phyloP scores from a whole-genome alignment of 2,113 vertebrate genomes.

The Muntiacus reevesi region DNA sequence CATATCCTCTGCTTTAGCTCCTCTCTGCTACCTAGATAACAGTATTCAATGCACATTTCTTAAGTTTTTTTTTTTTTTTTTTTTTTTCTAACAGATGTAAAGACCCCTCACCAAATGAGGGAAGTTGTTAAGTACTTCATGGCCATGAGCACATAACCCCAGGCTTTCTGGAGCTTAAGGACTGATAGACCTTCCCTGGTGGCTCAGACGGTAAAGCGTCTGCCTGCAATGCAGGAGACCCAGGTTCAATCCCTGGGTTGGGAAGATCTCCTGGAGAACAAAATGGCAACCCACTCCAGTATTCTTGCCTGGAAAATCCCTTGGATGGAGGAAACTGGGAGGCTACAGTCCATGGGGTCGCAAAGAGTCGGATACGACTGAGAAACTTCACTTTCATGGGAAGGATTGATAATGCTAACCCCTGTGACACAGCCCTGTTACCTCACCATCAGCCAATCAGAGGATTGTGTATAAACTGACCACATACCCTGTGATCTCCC shows the following conservation, averaged over 20 bases:
- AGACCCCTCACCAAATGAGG: background rate
- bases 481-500: background rate
- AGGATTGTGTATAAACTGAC: background rate
- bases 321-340: no score
- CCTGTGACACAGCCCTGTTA: background rate
- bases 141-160: background rate
- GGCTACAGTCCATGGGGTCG: no score
- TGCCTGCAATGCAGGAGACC: no score
- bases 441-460: background rate
- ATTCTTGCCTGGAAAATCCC: no score
- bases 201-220: no score
- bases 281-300: no score
- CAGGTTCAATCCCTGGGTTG: no score
- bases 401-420: background rate
- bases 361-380: no score
- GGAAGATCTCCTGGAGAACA: no score
- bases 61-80: background rate
- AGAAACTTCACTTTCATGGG: no score
- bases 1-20: background rate
- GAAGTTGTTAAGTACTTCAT: background rate
- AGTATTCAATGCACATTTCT: background rate
- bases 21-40: background rate
- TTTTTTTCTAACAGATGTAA: background rate
- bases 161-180: background rate
- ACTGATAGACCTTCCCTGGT: no score